Evolutionary conservation across 2,113 vertebrate genomes (phyloP), one percentile per base, ranked within the genome.

Genomic region (Paedocypris sp.): DNA sequence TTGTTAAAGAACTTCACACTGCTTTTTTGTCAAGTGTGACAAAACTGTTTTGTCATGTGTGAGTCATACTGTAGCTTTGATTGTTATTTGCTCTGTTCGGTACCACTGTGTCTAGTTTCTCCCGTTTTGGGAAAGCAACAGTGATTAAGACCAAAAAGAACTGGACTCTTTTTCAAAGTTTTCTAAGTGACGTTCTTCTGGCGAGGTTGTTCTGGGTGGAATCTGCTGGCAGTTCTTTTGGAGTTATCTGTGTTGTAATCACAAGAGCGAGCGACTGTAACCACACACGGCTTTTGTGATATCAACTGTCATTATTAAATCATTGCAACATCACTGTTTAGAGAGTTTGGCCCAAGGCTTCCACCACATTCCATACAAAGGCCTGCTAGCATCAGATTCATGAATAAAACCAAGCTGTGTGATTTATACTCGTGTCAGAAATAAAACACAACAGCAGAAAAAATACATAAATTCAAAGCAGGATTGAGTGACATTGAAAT

Each of bases 311-410:
- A 45, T 45, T 18, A 31, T 32, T 43, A 58, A 32, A 58, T 53
- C 51, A 23, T 65, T 65, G 54, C 31, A 57, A 57, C 23, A 53
- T 48, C n/a, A 9, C 13, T 59, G 56, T 22, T 18, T 36, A 18
- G 32, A 23, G 5, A 25, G 32, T 8, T 23, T 52, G 49, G 53
- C 26, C 43, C 53, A 43, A 31, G 36, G 53, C 43, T 57, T 26
- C 18, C 52, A 19, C 25, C 10, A 20, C 23, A 41, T 42, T 41
- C 38, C 53, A 29, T 16, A 13, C 3, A 57, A 29, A 57, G 53
- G 39, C n/a, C 54, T 57, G 25, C 13, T 13, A 39, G 4, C 16
- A 20, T 42, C 23, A 41, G 36, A 4, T 58, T 23, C 25, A 13
- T 29, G 7, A 38, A 23, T 22, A 38, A 15, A 41, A 41, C 1